Evolutionary conservation across 2,113 vertebrate species (phyloP).

Genomic region (Clarias batrachus): DNA sequence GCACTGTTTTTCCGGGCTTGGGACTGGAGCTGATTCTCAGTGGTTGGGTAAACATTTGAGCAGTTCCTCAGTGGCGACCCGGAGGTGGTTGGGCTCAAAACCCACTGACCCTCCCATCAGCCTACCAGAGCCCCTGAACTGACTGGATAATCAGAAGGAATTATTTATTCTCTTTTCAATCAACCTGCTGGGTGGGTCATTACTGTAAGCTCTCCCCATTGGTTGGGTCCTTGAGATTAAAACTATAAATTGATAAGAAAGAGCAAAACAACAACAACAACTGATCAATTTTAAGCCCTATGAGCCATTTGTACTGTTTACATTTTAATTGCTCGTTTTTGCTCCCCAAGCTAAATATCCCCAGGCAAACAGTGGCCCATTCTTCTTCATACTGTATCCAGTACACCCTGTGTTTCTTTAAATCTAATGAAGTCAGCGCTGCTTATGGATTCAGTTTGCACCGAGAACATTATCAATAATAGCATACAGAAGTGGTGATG

Average conservation of each 20-base stretch:
- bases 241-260: not conserved
- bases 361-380: not conserved
- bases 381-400: not conserved
- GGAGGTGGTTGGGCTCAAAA: too few species aligned
- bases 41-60: too few species aligned
- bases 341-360: not conserved
- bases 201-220: not conserved
- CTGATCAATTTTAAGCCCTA: not conserved
- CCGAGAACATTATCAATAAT: constrained; percentile 14
- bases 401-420: not conserved
- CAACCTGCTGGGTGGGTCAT: not conserved
- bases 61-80: too few species aligned
- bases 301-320: not conserved
- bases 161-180: not conserved
- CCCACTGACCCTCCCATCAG: too few species aligned
- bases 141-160: not conserved
- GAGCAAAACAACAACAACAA: not conserved
- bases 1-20: too few species aligned
- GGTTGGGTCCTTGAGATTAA: not conserved
- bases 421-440: not conserved
- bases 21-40: too few species aligned
- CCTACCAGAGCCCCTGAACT: too few species aligned
- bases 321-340: not conserved
- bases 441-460: not conserved
- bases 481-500: not conserved